Percentiles rank a stretch among this genome's conserved stretches.
These are phyloP conservation scores for Hydriomena furcata DNA, from an alignment of 2,888 invertebrate genomes.

Conservation along the genomic window DNA sequence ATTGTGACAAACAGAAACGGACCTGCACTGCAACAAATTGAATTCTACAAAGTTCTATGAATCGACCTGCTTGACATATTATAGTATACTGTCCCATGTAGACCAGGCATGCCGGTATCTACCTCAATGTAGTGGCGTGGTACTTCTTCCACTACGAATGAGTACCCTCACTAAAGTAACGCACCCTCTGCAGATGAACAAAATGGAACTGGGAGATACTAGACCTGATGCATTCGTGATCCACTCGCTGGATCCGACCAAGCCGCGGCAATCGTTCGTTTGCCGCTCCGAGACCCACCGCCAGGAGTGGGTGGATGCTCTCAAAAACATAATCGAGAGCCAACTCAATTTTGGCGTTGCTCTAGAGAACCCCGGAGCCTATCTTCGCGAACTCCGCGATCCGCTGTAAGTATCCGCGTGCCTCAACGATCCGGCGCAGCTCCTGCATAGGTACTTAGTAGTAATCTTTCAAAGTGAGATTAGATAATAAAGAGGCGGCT, in stretches of 20 bases:
- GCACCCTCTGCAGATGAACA: constrained; percentile 91
- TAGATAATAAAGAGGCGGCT: constrained; percentile 14
- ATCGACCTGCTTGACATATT: no score
- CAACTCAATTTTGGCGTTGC: constrained; percentile 97
- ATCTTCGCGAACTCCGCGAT: constrained; percentile 63
- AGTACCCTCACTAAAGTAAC: background rate
- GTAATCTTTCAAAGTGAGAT: constrained; percentile 24
- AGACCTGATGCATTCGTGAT: constrained; percentile 56
- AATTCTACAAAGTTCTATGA: no score
- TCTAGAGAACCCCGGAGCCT: constrained; percentile 95
- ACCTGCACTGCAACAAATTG: no score
- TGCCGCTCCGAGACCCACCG: constrained; percentile 90
- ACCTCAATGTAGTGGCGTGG: no score
- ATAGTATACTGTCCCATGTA: no score
- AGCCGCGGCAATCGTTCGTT: constrained; percentile 89
- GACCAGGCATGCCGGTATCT: no score
- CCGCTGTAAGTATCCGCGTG: constrained; percentile 62
- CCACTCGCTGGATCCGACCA: constrained; percentile 91
- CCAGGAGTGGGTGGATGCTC: constrained; percentile 93
- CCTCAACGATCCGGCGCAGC: background rate
- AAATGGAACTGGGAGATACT: constrained; percentile 91
- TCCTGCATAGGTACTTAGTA: background rate
- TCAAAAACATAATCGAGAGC: constrained; percentile 94
- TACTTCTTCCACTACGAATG: no score
- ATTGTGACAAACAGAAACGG: no score